These are phyloP conservation scores for Apaloderma vittatum DNA, from an alignment of 2,113 vertebrate species.

Conservation along the genomic window DNA sequence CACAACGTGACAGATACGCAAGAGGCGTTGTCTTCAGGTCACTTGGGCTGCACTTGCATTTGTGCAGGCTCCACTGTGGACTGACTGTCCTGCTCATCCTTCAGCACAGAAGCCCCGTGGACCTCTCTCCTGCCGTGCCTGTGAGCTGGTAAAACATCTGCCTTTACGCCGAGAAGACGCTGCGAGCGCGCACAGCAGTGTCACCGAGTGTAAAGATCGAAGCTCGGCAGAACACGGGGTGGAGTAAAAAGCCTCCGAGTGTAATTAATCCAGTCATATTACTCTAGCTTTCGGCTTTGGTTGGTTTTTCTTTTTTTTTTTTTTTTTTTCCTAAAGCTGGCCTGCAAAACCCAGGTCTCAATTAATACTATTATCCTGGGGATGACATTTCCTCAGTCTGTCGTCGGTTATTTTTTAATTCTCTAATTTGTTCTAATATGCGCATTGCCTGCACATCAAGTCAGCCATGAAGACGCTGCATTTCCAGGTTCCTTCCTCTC, in stretches of 20 bases:
- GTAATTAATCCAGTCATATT: conserved; percentile 57
- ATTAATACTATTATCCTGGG: conserved; percentile 85
- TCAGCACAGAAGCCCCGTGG: not conserved
- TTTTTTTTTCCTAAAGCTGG: conserved; percentile 46
- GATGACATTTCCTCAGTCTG: conserved; percentile 86
- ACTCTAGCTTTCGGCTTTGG: conserved; percentile 4
- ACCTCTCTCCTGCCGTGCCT: not conserved
- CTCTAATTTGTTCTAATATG: conserved; percentile 88
- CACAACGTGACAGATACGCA: not conserved
- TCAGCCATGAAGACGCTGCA: conserved; percentile 82
- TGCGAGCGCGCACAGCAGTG: not conserved
- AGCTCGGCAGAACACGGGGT: not conserved
- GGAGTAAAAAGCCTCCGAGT: not conserved
- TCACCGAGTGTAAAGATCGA: not conserved
- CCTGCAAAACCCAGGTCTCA: conserved; percentile 77
- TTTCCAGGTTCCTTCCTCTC: conserved; percentile 87
- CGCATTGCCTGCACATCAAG: conserved; percentile 84
- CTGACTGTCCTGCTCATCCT: not conserved
- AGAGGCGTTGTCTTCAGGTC: not conserved
- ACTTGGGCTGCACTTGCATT: not conserved
- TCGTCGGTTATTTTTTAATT: conserved; percentile 84
- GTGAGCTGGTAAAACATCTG: not conserved
- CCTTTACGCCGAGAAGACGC: not conserved
- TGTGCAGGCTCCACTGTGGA: not conserved
- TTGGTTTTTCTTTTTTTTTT: not conserved